Evolutionary conservation across 2,888 invertebrate genomes (phyloP), one percentile per base, ranked within the genome.

Genomic region (Thymelicus sylvestris): DNA sequence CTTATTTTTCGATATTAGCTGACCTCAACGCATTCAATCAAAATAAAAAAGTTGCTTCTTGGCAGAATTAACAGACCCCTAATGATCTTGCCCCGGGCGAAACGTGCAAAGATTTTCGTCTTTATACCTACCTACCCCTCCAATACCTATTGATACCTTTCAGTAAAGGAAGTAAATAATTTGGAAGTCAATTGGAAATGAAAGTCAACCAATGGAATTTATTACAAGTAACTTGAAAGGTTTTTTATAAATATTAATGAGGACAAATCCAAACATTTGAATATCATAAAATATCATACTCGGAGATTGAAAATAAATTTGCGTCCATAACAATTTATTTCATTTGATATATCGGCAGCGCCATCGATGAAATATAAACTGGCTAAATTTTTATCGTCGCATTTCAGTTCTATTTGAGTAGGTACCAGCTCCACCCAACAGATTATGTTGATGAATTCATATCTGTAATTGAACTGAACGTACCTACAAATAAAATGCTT

Each of bases 331-430:
- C 38, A 39, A 55, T 65, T 65, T 55, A 65, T 55, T 65, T n/a
- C 41, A 24, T 65, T 65, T 55, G 41, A 15, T 41, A 41, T n/a
- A 41, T 50, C 38, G 66, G 12, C 44, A 12, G 7, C 19, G 55
- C 55, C 12, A n/a, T n/a, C 62, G 47, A 72, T 69, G 70, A 72
- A 74, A 71, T 74, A 72, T 66, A 73, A 66, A 64, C 19, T 71
- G 71, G 72, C 59, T 75, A 72, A 66, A 72, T 73, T 72, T 74
- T 74, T 74, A 76, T 74, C 66, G 62, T 73, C 67, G 70, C 73
- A 72, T 74, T 73, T 67, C 72, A 74, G 73, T 66, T 72, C 71
- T 74, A 74, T 75, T 72, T 69, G 69, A 74, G 72, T 19, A 19
- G 19, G 19, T 19, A 19, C 71, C 75, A 78, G 75, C 10, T 47